phyloP scores from a whole-genome alignment of 2,888 invertebrate genomes.

The Aspidiotus destructor region DNA sequence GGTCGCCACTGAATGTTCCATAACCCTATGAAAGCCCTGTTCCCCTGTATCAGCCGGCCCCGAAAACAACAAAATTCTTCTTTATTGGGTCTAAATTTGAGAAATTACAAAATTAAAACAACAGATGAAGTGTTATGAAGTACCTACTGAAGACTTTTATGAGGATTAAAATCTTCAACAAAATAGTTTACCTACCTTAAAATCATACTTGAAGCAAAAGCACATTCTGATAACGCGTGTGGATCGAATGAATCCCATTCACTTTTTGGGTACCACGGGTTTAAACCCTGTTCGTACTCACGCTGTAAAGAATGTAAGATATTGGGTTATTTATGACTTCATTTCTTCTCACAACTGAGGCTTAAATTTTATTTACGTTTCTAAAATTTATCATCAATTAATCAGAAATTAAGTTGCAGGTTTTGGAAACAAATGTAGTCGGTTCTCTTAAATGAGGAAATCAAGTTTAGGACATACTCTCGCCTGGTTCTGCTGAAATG shows the following conservation, averaged over 20 bases:
- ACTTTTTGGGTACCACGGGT: conserved; percentile 79
- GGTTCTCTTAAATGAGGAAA: too few species aligned
- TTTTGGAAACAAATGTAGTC: too few species aligned
- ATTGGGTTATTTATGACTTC: too few species aligned
- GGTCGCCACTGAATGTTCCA: not conserved
- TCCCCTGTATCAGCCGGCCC: not conserved
- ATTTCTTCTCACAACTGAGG: too few species aligned
- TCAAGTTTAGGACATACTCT: too few species aligned
- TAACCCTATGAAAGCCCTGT: not conserved
- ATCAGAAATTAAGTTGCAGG: too few species aligned
- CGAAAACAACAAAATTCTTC: not conserved
- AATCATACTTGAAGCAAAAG: conserved; percentile 95
- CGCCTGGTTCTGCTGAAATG: too few species aligned
- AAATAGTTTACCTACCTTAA: conserved; percentile 51
- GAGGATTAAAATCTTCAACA: not conserved
- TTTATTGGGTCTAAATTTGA: not conserved
- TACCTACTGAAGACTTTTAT: too few species aligned
- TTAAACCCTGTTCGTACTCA: conserved; percentile 57
- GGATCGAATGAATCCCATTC: conserved; percentile 94
- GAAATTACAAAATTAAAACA: too few species aligned
- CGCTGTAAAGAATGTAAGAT: conserved; percentile 45
- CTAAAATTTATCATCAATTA: too few species aligned
- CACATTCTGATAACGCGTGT: conserved; percentile 83
- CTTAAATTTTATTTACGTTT: too few species aligned
- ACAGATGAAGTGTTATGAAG: too few species aligned